phyloP scores from a whole-genome alignment of 2,888 invertebrate species.

The Parnassius glacialis region DNA sequence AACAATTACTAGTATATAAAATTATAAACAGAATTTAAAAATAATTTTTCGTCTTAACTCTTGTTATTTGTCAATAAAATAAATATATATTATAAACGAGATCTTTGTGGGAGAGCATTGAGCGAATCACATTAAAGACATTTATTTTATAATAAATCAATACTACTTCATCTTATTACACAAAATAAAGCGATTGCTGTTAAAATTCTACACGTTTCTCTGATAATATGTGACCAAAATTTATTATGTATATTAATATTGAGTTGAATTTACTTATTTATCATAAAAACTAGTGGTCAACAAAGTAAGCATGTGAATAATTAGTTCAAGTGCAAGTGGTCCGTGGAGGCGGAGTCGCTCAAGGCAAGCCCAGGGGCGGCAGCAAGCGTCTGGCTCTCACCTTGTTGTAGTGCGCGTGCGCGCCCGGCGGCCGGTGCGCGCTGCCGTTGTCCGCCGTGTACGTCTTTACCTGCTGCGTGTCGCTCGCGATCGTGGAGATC shows the following conservation, averaged over 20 bases:
- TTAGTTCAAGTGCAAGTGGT: neutral
- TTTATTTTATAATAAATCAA: neutral
- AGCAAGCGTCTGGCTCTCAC: conserved; percentile 84
- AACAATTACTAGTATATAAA: no score
- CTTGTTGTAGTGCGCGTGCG: conserved; percentile 95
- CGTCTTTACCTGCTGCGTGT: conserved; percentile 95
- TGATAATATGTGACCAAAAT: no score
- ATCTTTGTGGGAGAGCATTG: conserved; percentile 2
- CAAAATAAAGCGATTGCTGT: no score
- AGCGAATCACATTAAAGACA: neutral
- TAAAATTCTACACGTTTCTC: no score
- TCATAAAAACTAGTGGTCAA: no score
- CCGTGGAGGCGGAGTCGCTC: conserved; percentile 9
- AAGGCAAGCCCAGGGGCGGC: conserved; percentile 18
- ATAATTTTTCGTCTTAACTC: no score
- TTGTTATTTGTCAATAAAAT: no score
- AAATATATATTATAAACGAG: conserved; percentile 4
- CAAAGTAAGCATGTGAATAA: no score
- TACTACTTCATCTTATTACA: neutral
- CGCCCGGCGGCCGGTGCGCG: conserved; percentile 87
- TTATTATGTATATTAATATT: no score
- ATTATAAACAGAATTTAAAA: no score
- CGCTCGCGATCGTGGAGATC: conserved; percentile 80
- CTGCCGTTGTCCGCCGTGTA: conserved; percentile 96
- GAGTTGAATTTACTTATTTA: no score